phyloP scores from a whole-genome alignment of 2,113 vertebrate species.

The Albula goreensis region DNA sequence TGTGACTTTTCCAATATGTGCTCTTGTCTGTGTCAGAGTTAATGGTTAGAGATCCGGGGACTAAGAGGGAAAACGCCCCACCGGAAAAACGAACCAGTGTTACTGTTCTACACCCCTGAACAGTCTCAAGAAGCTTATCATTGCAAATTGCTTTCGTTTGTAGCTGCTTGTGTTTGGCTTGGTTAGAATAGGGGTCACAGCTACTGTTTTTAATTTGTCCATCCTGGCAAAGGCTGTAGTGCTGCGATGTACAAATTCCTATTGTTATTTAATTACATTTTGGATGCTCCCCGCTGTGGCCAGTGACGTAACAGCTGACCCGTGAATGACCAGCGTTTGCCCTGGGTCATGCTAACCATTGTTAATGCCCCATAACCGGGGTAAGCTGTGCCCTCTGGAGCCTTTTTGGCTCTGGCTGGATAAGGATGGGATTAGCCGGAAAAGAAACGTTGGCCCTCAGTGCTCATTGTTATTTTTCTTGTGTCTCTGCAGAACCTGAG shows the following conservation, averaged over 20 bases:
- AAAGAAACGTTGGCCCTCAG: background rate
- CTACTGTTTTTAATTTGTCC: background rate
- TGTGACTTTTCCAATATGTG: background rate
- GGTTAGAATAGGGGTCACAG: background rate
- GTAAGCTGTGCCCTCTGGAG: conserved; percentile 10
- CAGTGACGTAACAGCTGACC: conserved; percentile 11
- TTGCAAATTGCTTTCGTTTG: background rate
- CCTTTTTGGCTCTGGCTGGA: background rate
- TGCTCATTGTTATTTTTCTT: conserved; percentile 29
- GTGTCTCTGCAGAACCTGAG: conserved; percentile 71
- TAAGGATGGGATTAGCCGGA: conserved; percentile 27
- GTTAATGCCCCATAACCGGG: conserved; percentile 8
- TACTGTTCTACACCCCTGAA: too few species aligned
- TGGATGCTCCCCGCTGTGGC: background rate
- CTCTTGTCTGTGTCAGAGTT: background rate
- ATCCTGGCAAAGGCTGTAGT: background rate
- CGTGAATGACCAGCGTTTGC: background rate
- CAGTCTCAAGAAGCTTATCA: background rate
- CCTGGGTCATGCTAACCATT: background rate
- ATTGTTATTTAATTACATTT: background rate
- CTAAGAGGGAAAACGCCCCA: background rate
- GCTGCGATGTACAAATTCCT: background rate
- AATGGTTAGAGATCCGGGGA: background rate
- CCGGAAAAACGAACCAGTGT: background rate
- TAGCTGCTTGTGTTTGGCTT: background rate